Evolutionary conservation across 1,140 invertebrate genomes (phyloP).

Genomic region (Aricia agestis): DNA sequence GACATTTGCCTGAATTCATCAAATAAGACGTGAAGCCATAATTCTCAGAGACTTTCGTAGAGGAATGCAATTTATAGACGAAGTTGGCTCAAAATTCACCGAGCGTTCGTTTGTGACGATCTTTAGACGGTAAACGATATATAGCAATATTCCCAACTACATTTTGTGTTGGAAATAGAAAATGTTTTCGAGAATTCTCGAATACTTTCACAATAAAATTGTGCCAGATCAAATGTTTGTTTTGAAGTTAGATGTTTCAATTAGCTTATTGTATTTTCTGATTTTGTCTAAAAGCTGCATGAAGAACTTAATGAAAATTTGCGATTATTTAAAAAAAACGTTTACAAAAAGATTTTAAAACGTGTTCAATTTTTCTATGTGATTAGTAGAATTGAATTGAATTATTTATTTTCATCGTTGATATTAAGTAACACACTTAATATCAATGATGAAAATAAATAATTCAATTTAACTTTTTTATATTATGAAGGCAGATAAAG

Average conservation of each 20-base stretch:
- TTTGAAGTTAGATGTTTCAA: slow-evolving; percentile 4
- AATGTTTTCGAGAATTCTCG: not conserved
- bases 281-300: too few species aligned
- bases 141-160: slow-evolving; percentile 32
- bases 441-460: too few species aligned
- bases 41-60: slow-evolving; percentile 44
- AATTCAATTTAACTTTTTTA: too few species aligned
- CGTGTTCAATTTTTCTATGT: too few species aligned
- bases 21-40: slow-evolving; percentile 54
- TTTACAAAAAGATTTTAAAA: too few species aligned
- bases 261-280: not conserved
- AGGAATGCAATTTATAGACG: slow-evolving; percentile 66
- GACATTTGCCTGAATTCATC: slow-evolving; percentile 49
- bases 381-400: too few species aligned
- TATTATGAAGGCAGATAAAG: too few species aligned
- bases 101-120: slow-evolving; percentile 45
- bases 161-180: slow-evolving; percentile 10
- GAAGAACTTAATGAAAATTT: too few species aligned
- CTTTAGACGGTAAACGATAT: slow-evolving; percentile 42
- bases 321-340: too few species aligned
- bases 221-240: not conserved
- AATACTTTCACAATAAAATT: not conserved
- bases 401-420: too few species aligned
- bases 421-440: too few species aligned
- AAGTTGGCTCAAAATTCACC: slow-evolving; percentile 58